Conservation (phyloP, 2,797 vertebrate genomes). For the Pseudochirops cupreus region DNA sequence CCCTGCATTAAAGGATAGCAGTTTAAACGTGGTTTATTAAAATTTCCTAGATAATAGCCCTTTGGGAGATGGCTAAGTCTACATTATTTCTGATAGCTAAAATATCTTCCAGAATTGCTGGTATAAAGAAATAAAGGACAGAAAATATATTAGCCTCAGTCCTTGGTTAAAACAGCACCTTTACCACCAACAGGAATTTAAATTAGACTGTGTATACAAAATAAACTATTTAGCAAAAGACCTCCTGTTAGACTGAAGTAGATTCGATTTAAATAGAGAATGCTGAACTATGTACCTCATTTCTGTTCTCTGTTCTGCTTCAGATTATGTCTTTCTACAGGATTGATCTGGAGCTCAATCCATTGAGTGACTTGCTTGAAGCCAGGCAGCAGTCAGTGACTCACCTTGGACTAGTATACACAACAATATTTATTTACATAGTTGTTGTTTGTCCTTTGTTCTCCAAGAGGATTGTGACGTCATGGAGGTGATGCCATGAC, state of each 20-base stretch:
- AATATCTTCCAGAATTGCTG: conserved; percentile 11
- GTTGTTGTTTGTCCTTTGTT: no score
- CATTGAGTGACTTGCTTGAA: background rate
- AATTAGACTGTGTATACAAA: background rate
- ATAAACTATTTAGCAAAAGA: background rate
- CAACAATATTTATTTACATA: background rate
- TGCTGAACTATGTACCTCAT: background rate
- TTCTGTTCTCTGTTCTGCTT: conserved; percentile 29
- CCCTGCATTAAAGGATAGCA: background rate
- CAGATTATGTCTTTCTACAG: conserved; percentile 19
- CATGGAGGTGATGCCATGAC: no score
- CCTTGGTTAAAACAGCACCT: background rate
- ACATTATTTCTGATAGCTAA: conserved; percentile 3
- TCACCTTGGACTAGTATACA: conserved; percentile 51
- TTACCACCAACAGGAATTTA: background rate
- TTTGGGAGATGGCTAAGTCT: background rate
- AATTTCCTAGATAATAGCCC: background rate
- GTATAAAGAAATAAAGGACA: background rate
- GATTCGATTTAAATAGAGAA: background rate
- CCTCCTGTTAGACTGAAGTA: background rate
- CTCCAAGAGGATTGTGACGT: no score
- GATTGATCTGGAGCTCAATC: background rate
- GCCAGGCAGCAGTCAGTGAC: conserved; percentile 50
- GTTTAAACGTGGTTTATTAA: background rate
- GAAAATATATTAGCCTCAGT: background rate